Evolutionary conservation across 64 coral and sea anemone species (phyloP), one percentile per base, ranked within the genome.

Genomic region (Pocillopora damicornis): DNA sequence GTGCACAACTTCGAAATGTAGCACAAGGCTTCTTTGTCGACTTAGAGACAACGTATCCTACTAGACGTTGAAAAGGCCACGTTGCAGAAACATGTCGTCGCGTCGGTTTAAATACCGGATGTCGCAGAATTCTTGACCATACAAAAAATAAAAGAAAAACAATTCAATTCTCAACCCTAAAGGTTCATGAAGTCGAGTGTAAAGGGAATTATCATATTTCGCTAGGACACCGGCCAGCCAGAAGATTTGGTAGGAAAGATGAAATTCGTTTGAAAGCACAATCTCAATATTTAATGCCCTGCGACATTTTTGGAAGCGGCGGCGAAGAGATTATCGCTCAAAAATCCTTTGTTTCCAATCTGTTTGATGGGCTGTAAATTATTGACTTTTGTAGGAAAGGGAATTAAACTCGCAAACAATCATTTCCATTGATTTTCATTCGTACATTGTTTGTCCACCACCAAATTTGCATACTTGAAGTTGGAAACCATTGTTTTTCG

Each of bases 381-480:
- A 85, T 85, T 85, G 65, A 85, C 81, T 85, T 85, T 67, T 26
- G 37, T 25, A 85, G 62, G 37, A 42, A 72, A 73, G 38, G 71
- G 35, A 85, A 85, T 72, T 67, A 22, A 66, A 38, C 61, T 22
- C 26, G 37, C 37, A 45, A 65, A 35, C 62, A 68, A 85, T 85
- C 58, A 42, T 67, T 17, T 45, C 34, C 61, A 83, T 67, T 81
- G 62, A 68, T 65, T 83, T 83, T 71, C 22, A 26, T 22, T 30
- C 1, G 12, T 22, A 65, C 37, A 51, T 58, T 84, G 81, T 84
- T 84, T 73, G 81, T 65, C 81, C 81, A 57, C 37, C 22, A 37
- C 37, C 38, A 13, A 85, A 85, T 85, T 85, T 85, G 81, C 81
- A 85, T 85, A 85, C 37, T 37, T 58, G 64, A 85, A n/a, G 64